Evolutionary conservation across 2,113 vertebrate genomes (phyloP), one percentile per base, ranked within the genome.

Genomic region (Mesitornis unicolor): DNA sequence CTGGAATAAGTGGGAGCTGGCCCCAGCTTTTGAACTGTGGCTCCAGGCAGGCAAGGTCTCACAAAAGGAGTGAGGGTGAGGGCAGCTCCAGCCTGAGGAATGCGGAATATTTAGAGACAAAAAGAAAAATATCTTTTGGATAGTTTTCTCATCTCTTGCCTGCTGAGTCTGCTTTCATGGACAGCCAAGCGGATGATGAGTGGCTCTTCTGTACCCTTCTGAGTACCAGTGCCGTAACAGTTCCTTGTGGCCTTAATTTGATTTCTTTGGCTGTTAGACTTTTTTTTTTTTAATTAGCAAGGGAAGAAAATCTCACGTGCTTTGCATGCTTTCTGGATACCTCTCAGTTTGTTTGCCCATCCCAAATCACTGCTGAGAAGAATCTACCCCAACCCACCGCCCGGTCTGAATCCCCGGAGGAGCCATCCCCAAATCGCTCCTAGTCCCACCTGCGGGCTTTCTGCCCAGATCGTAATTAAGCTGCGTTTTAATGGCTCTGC

Each of bases 401-500:
- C 19, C 16, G 35, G n/a, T n/a, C n/a, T n/a, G n/a, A n/a, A 45
- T 48, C 45, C 45, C 11, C 0, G 3, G 45, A n/a, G 36, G 22
- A 87, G 45, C 24, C 69, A 40, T 28, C 76, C 18, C 50, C 38
- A 26, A n/a, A 53, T 35, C 8, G 2, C 38, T n/a, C 3, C 29
- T n/a, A 73, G 31, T 92, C 74, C 82, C 85, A 90, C 74, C 95
- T 87, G 42, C 1, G 10, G 86, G 61, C 56, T 70, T 78, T 90
- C 74, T 29, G 5, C 90, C 82, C 93, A 82, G 78, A 17, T 85
- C 20, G 1, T 91, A 91, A 91, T 95, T 96, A 90, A 77, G 31
- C 65, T 36, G 50, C 5, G 5, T 21, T 89, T 91, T 95, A 93
- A 84, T 69, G 86, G 83, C 78, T 90, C 87, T 93, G 78, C 94